These are phyloP conservation scores for Microplitis deprimator DNA, from an alignment of 2,888 invertebrate species.

Conservation along the genomic window DNA sequence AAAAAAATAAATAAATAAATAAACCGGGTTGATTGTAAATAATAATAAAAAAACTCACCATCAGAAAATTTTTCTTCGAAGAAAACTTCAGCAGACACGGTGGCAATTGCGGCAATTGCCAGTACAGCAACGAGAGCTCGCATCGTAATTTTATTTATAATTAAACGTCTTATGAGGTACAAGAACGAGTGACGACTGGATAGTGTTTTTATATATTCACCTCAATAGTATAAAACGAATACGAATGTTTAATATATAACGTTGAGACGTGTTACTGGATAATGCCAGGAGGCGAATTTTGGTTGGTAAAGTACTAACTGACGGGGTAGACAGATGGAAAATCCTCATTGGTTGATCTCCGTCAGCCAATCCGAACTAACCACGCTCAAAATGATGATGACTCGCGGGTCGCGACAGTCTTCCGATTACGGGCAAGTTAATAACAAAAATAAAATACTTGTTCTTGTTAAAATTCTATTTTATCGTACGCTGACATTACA, in stretches of 20 bases:
- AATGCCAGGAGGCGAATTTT: conserved; percentile 54
- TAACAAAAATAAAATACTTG: background rate
- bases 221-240: conserved; percentile 31
- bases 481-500: background rate
- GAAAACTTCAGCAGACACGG: conserved; percentile 80
- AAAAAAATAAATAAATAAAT: background rate
- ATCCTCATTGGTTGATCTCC: conserved; percentile 74
- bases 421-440: conserved; percentile 60
- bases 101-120: conserved; percentile 75
- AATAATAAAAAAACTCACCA: conserved; percentile 75
- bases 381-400: conserved; percentile 76
- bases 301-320: conserved; percentile 65
- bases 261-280: conserved; percentile 68
- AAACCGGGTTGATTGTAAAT: conserved; percentile 30
- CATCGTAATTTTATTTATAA: conserved; percentile 65
- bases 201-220: conserved; percentile 34
- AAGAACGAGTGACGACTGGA: background rate
- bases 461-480: background rate
- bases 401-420: conserved; percentile 53
- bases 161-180: background rate
- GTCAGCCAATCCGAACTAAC: conserved; percentile 76
- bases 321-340: conserved; percentile 80
- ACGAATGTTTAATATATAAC: conserved; percentile 48
- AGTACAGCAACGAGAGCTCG: conserved; percentile 75
- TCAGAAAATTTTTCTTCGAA: conserved; percentile 87